Base-by-base conservation (phyloP, 2,888 invertebrate genomes). In the Himalopsyche anomala region DNA sequence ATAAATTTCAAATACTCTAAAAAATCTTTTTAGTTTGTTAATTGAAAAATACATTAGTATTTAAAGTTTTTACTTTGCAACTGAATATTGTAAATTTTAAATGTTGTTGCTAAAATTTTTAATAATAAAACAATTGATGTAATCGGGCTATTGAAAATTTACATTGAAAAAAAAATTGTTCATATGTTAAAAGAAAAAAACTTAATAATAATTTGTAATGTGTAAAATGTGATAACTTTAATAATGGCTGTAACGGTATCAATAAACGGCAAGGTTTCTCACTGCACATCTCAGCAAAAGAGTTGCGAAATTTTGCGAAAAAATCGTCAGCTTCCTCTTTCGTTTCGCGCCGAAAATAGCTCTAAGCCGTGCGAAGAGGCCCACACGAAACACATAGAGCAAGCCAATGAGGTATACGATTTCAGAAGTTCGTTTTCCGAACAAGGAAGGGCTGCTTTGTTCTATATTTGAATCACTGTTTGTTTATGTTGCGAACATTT, bases 361-460 rank as follows among this genome's bases (percentile, higher is more conserved):
- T 28, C 62, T 19, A 62, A 62, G 62, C n/a, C 6, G 62, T n/a
- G n/a, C 15, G 8, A 51, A 62, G 62, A 62, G n/a, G 62, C 62
- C 62, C 62, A 62, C 62, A 62, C 62, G 62, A 62, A 62, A 62
- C 62, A 19, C 19, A 62, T 56, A n/a, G 11, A 28, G 62, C 28
- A 62, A 19, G 28, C 28, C 19, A 19, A 62, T 62, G 62, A n/a
- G 28, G 62, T 62, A 62, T 62, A 62, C 62, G 19, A 62, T 62
- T 62, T 62, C 62, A 62, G 62, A 19, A 19, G 62, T 28, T 62
- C 28, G 19, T 28, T 62, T 12, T 42, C 80, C 80, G 80, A 80
- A 80, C 80, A 80, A 80, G 80, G 80, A 80, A 80, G 80, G 80
- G 80, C 38, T 62, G 62, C 62, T 42, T 42, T 40, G 80, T 40